Evolutionary conservation across 1,140 invertebrate genomes (phyloP), one percentile per base, ranked within the genome.

Genomic region (Mactra quadrangularis): DNA sequence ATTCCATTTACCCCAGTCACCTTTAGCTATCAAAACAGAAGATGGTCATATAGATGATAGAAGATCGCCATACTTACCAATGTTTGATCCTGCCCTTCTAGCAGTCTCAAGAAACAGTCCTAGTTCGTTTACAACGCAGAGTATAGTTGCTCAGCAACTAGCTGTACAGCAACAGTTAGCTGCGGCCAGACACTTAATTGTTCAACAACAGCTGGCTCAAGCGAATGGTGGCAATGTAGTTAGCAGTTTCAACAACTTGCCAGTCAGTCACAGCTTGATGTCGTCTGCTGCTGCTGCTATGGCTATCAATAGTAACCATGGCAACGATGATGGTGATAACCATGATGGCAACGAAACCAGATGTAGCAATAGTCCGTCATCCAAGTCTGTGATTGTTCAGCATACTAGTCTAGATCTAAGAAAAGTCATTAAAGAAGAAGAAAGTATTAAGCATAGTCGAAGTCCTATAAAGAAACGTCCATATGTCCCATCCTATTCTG

Each of bases 391-490:
- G 47, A 91, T 90, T 52, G 87, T 89, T 33, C 84, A 89, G 38
- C 87, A 89, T 72, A 85, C 85, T 75, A 87, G 87, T 38, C 85
- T 91, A 53, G 90, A 91, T 82, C 83, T 91, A 52, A 87, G 90
- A 68, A 91, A 91, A 71, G 87, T 85, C 25, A 71, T 81, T 22
- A 81, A 84, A 66, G 66, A 79, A 47, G 83, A 85, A 29, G 79
- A 85, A 66, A 71, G 55, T 50, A 47, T 72, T 27, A 87, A 82
- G 60, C 70, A 74, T 41, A 82, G 79, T 75, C 85, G 89, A 75
- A 92, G 91, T 87, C 91, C 91, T 15, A 90, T 92, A 38, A 92
- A 92, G 66, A 92, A 92, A 81, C 86, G 91, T 62, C 91, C 91
- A 22, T 91, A 91, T 79, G 85, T 88, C 47, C 89, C 89, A 47